A percentile compares a stretch with the other conserved stretches of the same genome.
These are phyloP conservation scores for Oxyruncus cristatus DNA, from an alignment of 2,113 vertebrate genomes.

Conservation along the genomic window DNA sequence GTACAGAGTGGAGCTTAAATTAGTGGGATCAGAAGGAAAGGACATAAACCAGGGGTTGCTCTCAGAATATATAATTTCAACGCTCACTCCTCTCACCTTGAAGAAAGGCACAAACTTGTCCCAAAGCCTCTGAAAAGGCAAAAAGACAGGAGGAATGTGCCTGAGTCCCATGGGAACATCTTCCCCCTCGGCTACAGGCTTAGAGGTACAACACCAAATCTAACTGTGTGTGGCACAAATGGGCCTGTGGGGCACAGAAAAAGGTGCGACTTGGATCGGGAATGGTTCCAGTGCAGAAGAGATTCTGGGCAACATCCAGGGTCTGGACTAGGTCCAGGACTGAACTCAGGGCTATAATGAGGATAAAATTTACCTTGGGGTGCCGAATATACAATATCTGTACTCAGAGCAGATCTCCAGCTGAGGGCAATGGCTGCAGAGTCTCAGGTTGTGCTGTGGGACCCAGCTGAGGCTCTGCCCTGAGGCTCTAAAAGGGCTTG, in stretches of 20 bases:
- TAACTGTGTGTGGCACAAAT: background rate
- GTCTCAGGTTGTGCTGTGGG: background rate
- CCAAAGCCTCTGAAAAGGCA: background rate
- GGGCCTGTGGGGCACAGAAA: background rate
- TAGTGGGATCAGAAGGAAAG: background rate
- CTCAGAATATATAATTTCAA: background rate
- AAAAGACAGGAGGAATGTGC: background rate
- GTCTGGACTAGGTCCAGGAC: background rate
- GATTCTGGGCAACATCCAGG: background rate
- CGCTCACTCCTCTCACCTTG: background rate
- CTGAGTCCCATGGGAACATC: background rate
- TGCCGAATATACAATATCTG: background rate
- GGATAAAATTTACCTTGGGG: background rate
- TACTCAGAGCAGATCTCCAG: background rate
- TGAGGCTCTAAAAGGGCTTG: background rate
- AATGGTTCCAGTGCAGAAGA: background rate
- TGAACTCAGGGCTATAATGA: background rate
- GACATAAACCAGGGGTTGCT: background rate
- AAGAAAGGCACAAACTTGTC: background rate
- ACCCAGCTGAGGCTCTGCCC: conserved; percentile 16
- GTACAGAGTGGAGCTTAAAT: background rate
- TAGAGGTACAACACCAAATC: background rate
- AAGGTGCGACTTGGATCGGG: background rate
- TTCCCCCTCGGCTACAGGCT: background rate
- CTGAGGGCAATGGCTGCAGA: background rate